Evolutionary conservation across 1,140 invertebrate species (phyloP), one percentile per base, ranked within the genome.

Genomic region (Lerema accius): DNA sequence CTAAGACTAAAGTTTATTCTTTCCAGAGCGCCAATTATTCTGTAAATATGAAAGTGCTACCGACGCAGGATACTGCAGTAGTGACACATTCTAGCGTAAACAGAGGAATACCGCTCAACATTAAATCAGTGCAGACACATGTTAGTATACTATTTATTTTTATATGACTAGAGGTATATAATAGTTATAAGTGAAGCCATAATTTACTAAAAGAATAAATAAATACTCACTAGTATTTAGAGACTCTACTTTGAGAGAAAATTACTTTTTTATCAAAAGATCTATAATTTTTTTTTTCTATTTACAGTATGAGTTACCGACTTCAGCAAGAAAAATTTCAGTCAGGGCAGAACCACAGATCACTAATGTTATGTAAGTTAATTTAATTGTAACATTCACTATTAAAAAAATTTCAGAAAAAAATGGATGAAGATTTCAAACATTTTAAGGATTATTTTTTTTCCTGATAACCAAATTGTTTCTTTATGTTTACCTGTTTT

Each of bases 11-110:
- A n/a, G n/a, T 7, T 37, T 37, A 1, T 43, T 43, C 9, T 45
- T 58, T 58, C 26, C 53, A 56, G 53, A 56, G 39, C 39, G 45
- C 14, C 40, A 56, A 28, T 28, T 53, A 63, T 7, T 35, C 46
- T 13, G 17, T 4, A 39, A 26, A 9, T 43, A 13, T 28, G 4
- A 63, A 63, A 35, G 19, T 16, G 45, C 5, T 19, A 11, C 23
- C 9, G 10, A 10, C 37, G 16, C 5, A 4, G 3, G 39, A 55
- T 13, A 26, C n/a, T 16, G 16, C 45, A 7, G 32, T 9, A 16
- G 4, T 40, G 5, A 61, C 35, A 9, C 32, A 15, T 32, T 7
- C 28, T 7, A 32, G 1, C 15, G 17, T 40, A 17, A 10, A 50
- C 4, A 51, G 37, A 61, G 39, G 46, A 45, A 26, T 28, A 13